Evolutionary conservation across 2,113 vertebrate species (phyloP).

Genomic region (Apistogramma diplotaenia): DNA sequence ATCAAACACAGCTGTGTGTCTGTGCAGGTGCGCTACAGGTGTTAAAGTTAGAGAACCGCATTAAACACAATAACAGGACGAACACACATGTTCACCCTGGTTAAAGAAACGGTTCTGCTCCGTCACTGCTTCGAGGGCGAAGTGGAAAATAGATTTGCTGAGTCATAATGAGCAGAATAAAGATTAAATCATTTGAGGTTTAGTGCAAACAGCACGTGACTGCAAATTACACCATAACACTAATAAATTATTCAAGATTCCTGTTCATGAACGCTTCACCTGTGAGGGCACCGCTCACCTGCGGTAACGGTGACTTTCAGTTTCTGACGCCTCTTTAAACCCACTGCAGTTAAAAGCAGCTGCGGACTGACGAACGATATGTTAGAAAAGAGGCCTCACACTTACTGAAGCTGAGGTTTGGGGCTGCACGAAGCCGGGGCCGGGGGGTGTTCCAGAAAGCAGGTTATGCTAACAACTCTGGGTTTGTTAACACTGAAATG

Average conservation of each 20-base stretch:
- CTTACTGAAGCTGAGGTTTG: not conserved
- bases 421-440: not conserved
- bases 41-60: not conserved
- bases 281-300: not conserved
- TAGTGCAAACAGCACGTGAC: accelerated
- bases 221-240: accelerated
- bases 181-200: not conserved
- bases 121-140: not conserved
- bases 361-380: accelerated
- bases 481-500: too few relatives aligned
- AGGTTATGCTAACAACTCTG: too few relatives aligned
- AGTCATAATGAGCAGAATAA: not conserved
- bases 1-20: accelerated
- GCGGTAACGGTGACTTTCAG: accelerated
- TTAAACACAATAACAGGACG: not conserved
- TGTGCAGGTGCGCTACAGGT: not conserved
- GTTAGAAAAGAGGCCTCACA: not conserved
- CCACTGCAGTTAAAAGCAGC: accelerated
- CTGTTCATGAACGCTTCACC: not conserved
- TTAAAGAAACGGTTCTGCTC: not conserved
- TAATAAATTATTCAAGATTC: not conserved
- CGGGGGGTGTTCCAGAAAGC: too few relatives aligned
- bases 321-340: not conserved
- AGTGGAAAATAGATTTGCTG: not conserved
- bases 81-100: too few relatives aligned